Evolutionary conservation across 2,888 invertebrate genomes (phyloP).

Genomic region (Drosophila hamatofila): DNA sequence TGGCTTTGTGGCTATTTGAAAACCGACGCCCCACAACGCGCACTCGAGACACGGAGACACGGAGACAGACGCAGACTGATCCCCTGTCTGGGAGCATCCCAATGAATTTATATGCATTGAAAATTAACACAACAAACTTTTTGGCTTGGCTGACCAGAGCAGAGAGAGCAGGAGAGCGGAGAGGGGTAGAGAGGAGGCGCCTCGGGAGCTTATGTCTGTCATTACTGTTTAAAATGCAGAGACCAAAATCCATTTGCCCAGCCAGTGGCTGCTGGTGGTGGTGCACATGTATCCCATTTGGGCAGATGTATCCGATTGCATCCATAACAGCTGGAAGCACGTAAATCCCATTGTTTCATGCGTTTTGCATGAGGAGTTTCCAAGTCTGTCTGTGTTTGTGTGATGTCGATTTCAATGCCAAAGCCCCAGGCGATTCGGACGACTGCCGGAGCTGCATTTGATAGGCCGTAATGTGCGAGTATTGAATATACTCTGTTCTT

Average conservation of each 20-base stretch:
- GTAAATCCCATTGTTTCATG: constrained; percentile 74
- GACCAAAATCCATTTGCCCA: constrained; percentile 64
- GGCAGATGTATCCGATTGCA: constrained; percentile 75
- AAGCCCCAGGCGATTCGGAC: constrained; percentile 38
- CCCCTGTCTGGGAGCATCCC: constrained; percentile 43
- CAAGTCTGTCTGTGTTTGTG: constrained; percentile 31
- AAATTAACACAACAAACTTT: constrained; percentile 78
- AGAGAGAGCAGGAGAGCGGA: neutral
- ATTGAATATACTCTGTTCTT: constrained; percentile 39
- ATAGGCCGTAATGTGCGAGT: constrained; percentile 45
- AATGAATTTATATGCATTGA: constrained; percentile 72
- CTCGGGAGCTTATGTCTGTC: constrained; percentile 63
- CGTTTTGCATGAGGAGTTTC: constrained; percentile 70
- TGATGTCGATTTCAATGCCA: constrained; percentile 68
- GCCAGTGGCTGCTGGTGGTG: constrained; percentile 23
- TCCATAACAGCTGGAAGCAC: constrained; percentile 73
- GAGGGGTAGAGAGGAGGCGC: neutral
- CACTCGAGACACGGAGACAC: constrained; percentile 41
- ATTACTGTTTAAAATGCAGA: constrained; percentile 62
- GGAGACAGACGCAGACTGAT: constrained; percentile 21
- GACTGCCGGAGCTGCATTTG: constrained; percentile 43
- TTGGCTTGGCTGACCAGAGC: constrained; percentile 61
- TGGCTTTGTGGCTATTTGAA: constrained; percentile 61
- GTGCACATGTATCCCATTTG: constrained; percentile 55
- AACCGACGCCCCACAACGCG: constrained; percentile 50